These are phyloP conservation scores for Brachycybe producta DNA, from an alignment of 2,888 invertebrate genomes.

Conservation along the genomic window DNA sequence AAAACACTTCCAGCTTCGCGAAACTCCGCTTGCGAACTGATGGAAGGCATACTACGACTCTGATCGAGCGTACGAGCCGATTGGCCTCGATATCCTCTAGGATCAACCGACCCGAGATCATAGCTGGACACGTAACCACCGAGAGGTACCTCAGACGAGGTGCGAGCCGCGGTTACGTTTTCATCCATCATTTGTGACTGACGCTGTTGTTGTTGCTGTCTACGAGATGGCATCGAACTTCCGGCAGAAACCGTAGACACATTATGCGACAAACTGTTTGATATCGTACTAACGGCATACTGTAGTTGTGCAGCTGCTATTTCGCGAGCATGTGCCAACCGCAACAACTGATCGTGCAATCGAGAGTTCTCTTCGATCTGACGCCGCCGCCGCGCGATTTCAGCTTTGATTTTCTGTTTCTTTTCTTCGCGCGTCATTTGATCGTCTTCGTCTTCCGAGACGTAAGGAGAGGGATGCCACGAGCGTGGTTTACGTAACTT, in stretches of 20 bases:
- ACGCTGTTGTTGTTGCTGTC: not conserved
- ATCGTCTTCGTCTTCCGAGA: constrained; percentile 41
- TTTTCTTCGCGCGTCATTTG: constrained; percentile 43
- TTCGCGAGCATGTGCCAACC: constrained; percentile 33
- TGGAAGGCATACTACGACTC: constrained; percentile 17
- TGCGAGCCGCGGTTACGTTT: not conserved
- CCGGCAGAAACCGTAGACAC: not conserved
- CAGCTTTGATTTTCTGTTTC: constrained; percentile 45
- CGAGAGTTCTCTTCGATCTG: constrained; percentile 46
- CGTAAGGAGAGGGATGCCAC: constrained; percentile 42
- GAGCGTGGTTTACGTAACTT: constrained; percentile 32
- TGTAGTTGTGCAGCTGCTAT: constrained; percentile 8
- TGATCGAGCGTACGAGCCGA: constrained; percentile 6
- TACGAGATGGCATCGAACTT: not conserved
- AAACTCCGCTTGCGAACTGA: constrained; percentile 19
- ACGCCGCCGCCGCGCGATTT: constrained; percentile 46
- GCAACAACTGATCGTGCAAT: constrained; percentile 40
- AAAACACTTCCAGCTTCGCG: constrained; percentile 30
- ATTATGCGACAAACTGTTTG: not conserved
- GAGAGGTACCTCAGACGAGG: not conserved
- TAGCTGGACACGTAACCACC: not conserved
- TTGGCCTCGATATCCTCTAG: not conserved
- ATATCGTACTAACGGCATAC: not conserved
- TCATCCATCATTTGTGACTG: not conserved
- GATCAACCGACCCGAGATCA: not conserved